Conservation (phyloP, 2,113 vertebrate species). For the Ariopsis seemanni region DNA sequence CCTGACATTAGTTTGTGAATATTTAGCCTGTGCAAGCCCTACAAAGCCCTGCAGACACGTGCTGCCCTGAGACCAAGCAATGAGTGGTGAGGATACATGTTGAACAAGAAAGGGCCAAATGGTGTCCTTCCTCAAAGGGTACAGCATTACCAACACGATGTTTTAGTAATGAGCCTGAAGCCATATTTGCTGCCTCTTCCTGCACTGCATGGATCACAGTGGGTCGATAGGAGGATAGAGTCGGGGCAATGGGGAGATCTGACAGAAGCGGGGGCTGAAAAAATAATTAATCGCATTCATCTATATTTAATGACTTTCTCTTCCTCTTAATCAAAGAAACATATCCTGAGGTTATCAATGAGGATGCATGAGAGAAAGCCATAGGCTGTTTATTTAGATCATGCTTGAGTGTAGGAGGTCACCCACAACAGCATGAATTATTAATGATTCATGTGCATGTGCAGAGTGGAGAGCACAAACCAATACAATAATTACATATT, state of each 20-base stretch:
- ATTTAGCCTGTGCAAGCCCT: conserved; percentile 19
- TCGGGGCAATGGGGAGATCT: conserved; percentile 63
- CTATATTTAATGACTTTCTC: conserved; percentile 74
- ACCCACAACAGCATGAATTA: conserved; percentile 33
- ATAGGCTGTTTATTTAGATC: conserved; percentile 63
- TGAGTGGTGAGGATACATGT: conserved; percentile 33
- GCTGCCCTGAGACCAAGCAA: conserved; percentile 37
- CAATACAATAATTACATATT: conserved; percentile 19
- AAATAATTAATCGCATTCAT: conserved; percentile 71
- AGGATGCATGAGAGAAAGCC: conserved; percentile 50
- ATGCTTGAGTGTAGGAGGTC: conserved; percentile 50
- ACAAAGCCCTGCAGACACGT: conserved; percentile 2
- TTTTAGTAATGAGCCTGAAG: conserved; percentile 66
- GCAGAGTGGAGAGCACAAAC: neutral
- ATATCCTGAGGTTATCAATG: conserved; percentile 59
- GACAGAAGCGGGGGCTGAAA: conserved; percentile 59
- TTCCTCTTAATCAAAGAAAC: conserved; percentile 65
- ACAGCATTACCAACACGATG: conserved; percentile 54
- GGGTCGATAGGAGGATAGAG: conserved; percentile 45
- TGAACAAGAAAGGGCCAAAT: conserved; percentile 61
- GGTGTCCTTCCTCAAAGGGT: conserved; percentile 64
- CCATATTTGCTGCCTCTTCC: conserved; percentile 64
- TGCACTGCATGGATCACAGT: conserved; percentile 48
- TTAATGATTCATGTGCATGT: conserved; percentile 27
- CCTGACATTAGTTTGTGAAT: neutral